phyloP scores from a whole-genome alignment of 2,888 invertebrate species.

The Lepetodrilus schrolli region DNA sequence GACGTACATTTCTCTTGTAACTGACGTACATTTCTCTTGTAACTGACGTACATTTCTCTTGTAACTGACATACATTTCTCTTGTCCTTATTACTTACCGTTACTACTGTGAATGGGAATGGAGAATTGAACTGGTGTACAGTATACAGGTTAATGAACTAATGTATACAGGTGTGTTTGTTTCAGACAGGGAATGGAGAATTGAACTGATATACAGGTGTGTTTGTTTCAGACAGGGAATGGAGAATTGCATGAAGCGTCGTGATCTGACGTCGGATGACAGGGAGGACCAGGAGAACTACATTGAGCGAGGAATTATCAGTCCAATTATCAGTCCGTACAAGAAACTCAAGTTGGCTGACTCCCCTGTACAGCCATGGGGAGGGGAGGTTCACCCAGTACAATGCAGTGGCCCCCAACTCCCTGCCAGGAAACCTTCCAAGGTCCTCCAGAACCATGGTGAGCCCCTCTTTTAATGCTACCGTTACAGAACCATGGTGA shows the following conservation, averaged over 20 bases:
- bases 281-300: constrained; percentile 23
- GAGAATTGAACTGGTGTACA: not conserved
- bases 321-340: constrained; percentile 31
- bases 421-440: not conserved
- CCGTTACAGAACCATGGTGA: too few relatives aligned
- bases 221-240: constrained; percentile 21
- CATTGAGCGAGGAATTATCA: constrained; percentile 21
- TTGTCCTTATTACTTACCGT: too few relatives aligned
- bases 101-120: too few relatives aligned
- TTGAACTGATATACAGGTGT: not conserved
- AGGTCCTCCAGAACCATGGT: constrained; percentile 31
- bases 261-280: constrained; percentile 26
- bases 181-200: not conserved
- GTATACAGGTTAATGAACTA: too few relatives aligned
- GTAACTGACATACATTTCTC: too few relatives aligned
- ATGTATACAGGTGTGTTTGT: not conserved
- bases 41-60: too few relatives aligned
- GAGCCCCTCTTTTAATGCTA: too few relatives aligned
- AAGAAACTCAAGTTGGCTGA: constrained; percentile 32
- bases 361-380: not conserved
- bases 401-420: too few relatives aligned
- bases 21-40: too few relatives aligned
- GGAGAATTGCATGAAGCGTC: constrained; percentile 34
- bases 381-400: constrained; percentile 8
- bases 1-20: too few relatives aligned